Base-by-base conservation (phyloP, 2,113 vertebrate genomes). In the Corydoras sp. region DNA sequence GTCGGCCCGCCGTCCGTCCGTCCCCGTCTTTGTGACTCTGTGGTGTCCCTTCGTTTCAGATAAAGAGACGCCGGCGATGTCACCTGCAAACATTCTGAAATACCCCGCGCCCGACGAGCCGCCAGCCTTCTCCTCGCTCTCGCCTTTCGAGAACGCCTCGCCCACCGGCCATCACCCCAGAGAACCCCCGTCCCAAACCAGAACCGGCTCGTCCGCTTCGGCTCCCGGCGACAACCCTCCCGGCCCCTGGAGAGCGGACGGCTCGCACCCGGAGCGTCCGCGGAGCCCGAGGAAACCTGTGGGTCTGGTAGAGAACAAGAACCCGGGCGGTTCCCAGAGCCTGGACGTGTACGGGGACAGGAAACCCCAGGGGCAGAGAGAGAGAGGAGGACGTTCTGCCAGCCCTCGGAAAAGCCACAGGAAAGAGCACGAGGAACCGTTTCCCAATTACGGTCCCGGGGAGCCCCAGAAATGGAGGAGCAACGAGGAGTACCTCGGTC, bases 21-120 rank as follows among this genome's bases (percentile, higher is more conserved):
- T 5, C 35, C 2, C 35, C 35, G 54, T 56, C 5, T 3, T 56
- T 56, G 12, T 56, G n/a, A n/a, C 54, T 11, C 4, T 13, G 14
- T n/a, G 10, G 10, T 56, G 5, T n/a, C 13, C 32, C 70, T 83
- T 73, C 74, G 31, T 82, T 85, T 18, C 83, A 92, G 97, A 92
- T 89, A 89, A 90, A 89, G 92, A 94, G 82, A 86, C 84, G 88
- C 86, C 76, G 75, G 89, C 79, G 84, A 86, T 87, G 83, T 83
- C 89, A 82, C 90, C 90, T 76, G 87, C 91, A 85, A 89, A 81
- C 87, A 89, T 95, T 81, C 74, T 81, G 72, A 85, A 85, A 81
- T 77, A 84, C 68, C 81, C 84, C 67, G 74, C 73, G 75, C 91
- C 89, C 71, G 92, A 91, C 75, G 92, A 92, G 74, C 92, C 91